phyloP scores from a whole-genome alignment of 2,888 invertebrate genomes.

The Drosophila nr. perissopoda region DNA sequence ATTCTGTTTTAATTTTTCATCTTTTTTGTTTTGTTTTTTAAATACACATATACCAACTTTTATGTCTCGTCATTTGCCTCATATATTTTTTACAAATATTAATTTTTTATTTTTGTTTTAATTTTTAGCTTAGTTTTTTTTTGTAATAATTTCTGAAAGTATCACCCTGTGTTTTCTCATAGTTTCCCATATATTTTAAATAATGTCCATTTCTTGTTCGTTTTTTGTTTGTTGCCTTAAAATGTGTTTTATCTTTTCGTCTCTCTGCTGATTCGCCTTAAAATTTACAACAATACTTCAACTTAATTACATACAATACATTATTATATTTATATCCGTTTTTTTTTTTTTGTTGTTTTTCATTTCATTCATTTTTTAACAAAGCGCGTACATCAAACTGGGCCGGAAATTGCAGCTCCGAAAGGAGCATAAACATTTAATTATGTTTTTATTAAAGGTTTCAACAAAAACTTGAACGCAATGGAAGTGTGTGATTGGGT shows the following conservation, averaged over 20 bases:
- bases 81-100: slow-evolving; percentile 53
- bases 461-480: slow-evolving; percentile 58
- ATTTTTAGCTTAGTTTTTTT: slow-evolving; percentile 71
- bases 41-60: slow-evolving; percentile 78
- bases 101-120: slow-evolving; percentile 39
- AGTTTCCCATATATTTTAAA: slow-evolving; percentile 73
- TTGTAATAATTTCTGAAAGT: slow-evolving; percentile 80
- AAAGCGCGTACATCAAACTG: slow-evolving; percentile 68
- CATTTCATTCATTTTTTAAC: slow-evolving; percentile 51
- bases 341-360: slow-evolving; percentile 37
- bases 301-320: slow-evolving; percentile 66
- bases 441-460: slow-evolving; percentile 36
- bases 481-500: slow-evolving; percentile 51
- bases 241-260: slow-evolving; percentile 37
- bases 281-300: slow-evolving; percentile 79
- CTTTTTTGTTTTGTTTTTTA: slow-evolving; percentile 55
- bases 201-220: slow-evolving; percentile 32
- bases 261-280: slow-evolving; percentile 61
- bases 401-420: slow-evolving; percentile 63
- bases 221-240: slow-evolving; percentile 43
- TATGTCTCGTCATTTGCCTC: slow-evolving; percentile 51
- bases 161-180: slow-evolving; percentile 84
- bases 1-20: background rate
- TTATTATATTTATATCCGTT: slow-evolving; percentile 47
- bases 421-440: slow-evolving; percentile 54